Evolutionary conservation across 1,140 invertebrate genomes (phyloP), one percentile per base, ranked within the genome.

Genomic region (Pseudoatta argentina): DNA sequence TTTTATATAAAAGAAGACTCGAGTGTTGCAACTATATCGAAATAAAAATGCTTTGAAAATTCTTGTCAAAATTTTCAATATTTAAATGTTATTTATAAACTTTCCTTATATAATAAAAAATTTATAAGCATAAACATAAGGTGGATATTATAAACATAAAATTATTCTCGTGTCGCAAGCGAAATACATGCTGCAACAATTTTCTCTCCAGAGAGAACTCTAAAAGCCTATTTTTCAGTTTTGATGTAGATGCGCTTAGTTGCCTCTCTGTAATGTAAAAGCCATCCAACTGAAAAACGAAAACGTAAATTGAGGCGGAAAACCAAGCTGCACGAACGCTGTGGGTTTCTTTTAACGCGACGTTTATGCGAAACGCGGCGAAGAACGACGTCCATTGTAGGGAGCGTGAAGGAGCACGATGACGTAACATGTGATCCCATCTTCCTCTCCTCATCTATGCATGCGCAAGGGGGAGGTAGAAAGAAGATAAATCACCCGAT

Each of bases 401-500:
- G 67, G 34, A 24, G 39, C 53, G 69, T 39, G 55, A 75, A 73
- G 69, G 39, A 48, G 27, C 44, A 27, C 39, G 44, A 83, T 63
- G 39, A 83, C 24, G 79, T 73, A 72, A 77, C 72, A 3, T 44
- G 64, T 48, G 61, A 66, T 34, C 73, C 61, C 34, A 85, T 85
- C 55, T 75, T 61, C 55, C 27, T 61, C 55, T 76, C 53, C 34
- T 61, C 53, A 61, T 27, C n/a, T 72, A 63, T 72, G 66, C 51
- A 66, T 73, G 16, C 66, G 53, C 48, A 57, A 21, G 53, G 30
- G 64, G 57, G 55, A 6, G 55, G n/a, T n/a, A n/a, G 16, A 24
- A n/a, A 34, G 27, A 83, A 83, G 79, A 83, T 83, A 75, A 83
- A 83, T 83, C 69, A 83, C 39, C 18, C 69, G 79, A 83, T 83